Evolutionary conservation across 2,888 invertebrate genomes (phyloP), one percentile per base, ranked within the genome.

Genomic region (Tenthredo livida): DNA sequence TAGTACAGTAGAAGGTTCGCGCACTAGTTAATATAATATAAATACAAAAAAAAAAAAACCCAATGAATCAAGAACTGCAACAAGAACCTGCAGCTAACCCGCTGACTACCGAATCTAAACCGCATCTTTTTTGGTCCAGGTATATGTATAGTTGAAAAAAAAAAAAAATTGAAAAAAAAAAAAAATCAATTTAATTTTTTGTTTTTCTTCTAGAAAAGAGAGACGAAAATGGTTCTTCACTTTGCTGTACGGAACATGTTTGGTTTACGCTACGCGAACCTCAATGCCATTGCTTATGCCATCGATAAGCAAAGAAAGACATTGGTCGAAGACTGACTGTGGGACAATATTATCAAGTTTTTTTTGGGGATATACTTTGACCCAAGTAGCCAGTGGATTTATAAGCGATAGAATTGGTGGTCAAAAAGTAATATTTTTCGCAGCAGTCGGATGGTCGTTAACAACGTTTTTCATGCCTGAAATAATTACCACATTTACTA

Each of bases 321-420:
- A 94, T 85, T 96, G 96, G 96, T 95, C 95, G 89, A 96, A 96
- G 93, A 95, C 95, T 29, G 95, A 96, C 88, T 95, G 96, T 3
- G 96, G 96, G n/a, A 95, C 95, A 0, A 95, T 96, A 78, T 92
- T 96, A 40, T 96, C 96, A 33, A 95, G 96, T 37, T 96, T 96
- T 90, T 97, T 96, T 91, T 97, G 96, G 96, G 96, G 96, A 77
- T 96, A 97, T 89, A 96, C 96, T 0, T 91, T 96, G 86, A 96
- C 96, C 0, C 95, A 95, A 91, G 94, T 94, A 25, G 91, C 94
- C 78, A 95, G 95, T 75, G 95, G 95, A 43, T 95, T 95, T 88
- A 92, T 95, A 47, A 95, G 95, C 87, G 95, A 95, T 90, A 94
- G 94, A 82, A 94, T 96, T 85, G 96, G 96, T 50, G 96, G 96